phyloP scores from a whole-genome alignment of 2,113 vertebrate genomes.

The Phocoena phocoena region DNA sequence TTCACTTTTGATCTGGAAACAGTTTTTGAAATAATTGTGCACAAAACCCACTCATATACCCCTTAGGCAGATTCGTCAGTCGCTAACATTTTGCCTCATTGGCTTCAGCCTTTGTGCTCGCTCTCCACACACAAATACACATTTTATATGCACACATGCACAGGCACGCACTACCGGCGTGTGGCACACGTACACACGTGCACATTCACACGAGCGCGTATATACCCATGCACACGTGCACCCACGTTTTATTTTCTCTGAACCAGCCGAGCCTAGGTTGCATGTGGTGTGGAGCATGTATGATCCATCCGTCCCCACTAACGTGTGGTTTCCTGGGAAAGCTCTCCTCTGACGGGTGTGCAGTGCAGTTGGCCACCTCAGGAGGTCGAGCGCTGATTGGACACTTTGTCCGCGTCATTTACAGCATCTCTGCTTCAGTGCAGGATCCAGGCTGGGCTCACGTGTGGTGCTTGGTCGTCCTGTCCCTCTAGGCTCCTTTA shows the following conservation, averaged over 20 bases:
- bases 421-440: neutral
- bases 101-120: neutral
- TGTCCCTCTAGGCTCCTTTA: neutral
- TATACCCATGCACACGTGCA: too few species aligned
- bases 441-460: neutral
- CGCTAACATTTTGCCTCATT: neutral
- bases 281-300: neutral
- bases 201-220: neutral
- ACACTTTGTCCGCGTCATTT: neutral
- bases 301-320: neutral
- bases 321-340: neutral
- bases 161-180: neutral
- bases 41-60: neutral
- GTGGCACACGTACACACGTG: neutral
- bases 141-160: neutral
- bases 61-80: neutral
- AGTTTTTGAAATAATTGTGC: neutral
- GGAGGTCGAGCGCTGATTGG: neutral
- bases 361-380: neutral
- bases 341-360: neutral
- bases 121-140: neutral
- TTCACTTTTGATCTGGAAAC: neutral
- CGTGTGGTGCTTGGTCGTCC: neutral
- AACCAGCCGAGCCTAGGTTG: neutral
- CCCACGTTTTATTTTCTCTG: neutral